Conservation (phyloP, 2,113 vertebrate species). For the Bufo gargarizans region DNA sequence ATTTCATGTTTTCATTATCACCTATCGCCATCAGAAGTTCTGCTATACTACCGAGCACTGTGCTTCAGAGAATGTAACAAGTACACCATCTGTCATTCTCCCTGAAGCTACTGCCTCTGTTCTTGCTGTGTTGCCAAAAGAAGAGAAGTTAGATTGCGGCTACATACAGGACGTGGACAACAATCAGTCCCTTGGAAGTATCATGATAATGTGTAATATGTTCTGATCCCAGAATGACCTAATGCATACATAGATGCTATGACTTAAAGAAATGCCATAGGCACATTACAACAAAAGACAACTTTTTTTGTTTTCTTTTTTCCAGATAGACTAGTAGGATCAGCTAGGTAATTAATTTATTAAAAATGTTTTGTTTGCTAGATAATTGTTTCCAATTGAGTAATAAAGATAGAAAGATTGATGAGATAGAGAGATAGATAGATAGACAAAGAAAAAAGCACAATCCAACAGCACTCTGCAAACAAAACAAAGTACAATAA, state of each 20-base stretch:
- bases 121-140: slow-evolving; percentile 8
- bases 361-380: not conserved
- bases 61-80: not conserved
- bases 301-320: too few species aligned
- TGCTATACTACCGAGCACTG: not conserved
- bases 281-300: not conserved
- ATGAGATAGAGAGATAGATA: not conserved
- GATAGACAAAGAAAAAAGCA: too few species aligned
- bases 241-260: not conserved
- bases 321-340: not conserved
- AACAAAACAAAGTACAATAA: too few species aligned
- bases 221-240: not conserved
- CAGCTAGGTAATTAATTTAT: not conserved
- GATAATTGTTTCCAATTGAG: not conserved
- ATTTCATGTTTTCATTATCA: slow-evolving; percentile 15
- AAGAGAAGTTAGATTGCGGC: not conserved
- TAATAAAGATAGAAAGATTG: not conserved
- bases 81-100: slow-evolving; percentile 10
- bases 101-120: not conserved
- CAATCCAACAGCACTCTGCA: too few species aligned
- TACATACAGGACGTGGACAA: not conserved
- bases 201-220: not conserved
- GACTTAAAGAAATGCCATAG: not conserved
- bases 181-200: not conserved
- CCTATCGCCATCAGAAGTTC: slow-evolving; percentile 8